A percentile compares a stretch with the other conserved stretches of the same genome.
These are phyloP conservation scores for Crematogaster levior DNA, from an alignment of 2,888 invertebrate species.

Conservation along the genomic window DNA sequence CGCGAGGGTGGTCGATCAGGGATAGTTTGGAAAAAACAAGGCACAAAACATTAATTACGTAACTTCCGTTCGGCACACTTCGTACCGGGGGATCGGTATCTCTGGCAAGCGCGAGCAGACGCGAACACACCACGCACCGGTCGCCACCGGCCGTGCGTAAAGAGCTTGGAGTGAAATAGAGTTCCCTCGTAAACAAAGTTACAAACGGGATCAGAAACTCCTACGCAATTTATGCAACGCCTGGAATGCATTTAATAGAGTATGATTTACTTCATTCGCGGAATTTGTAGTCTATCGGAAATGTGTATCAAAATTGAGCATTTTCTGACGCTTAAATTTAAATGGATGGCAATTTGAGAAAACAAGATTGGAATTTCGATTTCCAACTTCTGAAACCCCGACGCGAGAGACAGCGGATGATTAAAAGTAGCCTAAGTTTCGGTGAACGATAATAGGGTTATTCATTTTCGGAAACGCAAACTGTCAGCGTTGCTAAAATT, in stretches of 20 bases:
- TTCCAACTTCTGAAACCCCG: neutral
- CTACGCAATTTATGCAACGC: constrained; percentile 30
- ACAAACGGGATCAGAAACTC: constrained; percentile 42
- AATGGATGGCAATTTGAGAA: neutral
- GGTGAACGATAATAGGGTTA: neutral
- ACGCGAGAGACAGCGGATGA: neutral
- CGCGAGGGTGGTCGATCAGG: constrained; percentile 32
- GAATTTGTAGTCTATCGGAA: constrained; percentile 26
- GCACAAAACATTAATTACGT: constrained; percentile 72
- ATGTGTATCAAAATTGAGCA: neutral
- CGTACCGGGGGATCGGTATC: constrained; percentile 61
- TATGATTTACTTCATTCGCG: constrained; percentile 30
- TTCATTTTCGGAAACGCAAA: neutral
- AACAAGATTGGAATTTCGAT: neutral
- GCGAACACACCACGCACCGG: constrained; percentile 35
- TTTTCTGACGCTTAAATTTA: neutral
- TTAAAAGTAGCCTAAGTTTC: neutral
- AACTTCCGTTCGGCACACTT: constrained; percentile 73
- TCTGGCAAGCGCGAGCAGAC: constrained; percentile 31
- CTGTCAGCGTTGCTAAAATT: constrained; percentile 1
- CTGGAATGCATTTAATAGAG: constrained; percentile 44
- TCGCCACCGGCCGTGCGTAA: constrained; percentile 60
- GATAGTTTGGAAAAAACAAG: constrained; percentile 55
- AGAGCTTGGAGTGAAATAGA: constrained; percentile 38
- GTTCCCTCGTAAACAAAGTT: constrained; percentile 48